Evolutionary conservation across 2,113 vertebrate species (phyloP).

Genomic region (Onychostoma macrolepis): DNA sequence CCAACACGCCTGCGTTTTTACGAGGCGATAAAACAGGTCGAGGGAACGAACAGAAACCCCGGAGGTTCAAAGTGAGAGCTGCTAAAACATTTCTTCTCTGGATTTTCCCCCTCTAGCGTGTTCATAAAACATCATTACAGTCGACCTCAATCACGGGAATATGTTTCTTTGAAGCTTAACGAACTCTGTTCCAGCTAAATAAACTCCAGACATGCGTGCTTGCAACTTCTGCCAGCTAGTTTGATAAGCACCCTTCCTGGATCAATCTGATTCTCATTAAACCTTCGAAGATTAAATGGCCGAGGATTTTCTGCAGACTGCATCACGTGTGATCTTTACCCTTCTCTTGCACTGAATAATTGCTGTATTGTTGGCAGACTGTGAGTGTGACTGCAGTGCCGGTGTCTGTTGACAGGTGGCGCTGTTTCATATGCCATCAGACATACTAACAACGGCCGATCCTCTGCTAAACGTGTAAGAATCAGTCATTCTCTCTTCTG

Average conservation of each 20-base stretch:
- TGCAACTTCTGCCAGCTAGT: neutral
- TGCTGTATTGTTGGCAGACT: neutral
- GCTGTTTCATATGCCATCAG: conserved; percentile 40
- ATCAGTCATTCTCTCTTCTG: neutral
- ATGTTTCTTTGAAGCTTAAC: conserved; percentile 18
- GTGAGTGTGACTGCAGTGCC: neutral
- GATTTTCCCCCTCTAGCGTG: conserved; percentile 43
- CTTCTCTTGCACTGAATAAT: neutral
- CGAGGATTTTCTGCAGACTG: neutral
- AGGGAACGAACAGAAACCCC: conserved; percentile 38
- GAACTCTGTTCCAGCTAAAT: conserved; percentile 19
- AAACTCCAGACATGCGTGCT: neutral
- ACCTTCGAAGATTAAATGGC: neutral
- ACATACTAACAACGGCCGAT: no score
- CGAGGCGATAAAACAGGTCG: conserved; percentile 49
- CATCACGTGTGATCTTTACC: neutral
- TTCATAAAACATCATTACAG: conserved; percentile 46
- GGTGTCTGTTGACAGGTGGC: conserved; percentile 19
- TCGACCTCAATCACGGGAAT: conserved; percentile 15
- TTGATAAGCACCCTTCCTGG: neutral
- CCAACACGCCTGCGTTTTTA: conserved; percentile 47
- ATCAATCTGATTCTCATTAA: neutral
- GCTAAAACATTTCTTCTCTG: conserved; percentile 37
- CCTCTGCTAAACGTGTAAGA: neutral
- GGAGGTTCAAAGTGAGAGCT: conserved; percentile 30